Evolutionary conservation across 2,797 vertebrate species (phyloP), one percentile per base, ranked within the genome.

Genomic region (Syngnathus acus): DNA sequence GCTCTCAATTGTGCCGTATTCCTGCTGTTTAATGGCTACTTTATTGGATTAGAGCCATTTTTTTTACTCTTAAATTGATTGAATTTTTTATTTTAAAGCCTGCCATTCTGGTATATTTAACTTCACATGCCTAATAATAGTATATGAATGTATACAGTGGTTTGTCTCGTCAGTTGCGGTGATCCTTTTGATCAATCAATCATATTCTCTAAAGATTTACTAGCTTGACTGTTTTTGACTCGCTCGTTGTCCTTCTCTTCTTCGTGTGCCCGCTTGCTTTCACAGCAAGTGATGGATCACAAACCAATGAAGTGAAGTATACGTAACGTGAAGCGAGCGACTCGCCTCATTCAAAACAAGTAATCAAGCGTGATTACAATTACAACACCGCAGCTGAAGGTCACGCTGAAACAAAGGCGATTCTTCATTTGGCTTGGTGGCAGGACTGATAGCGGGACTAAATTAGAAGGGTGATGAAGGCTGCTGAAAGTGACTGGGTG

Each of bases 391-490:
- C 81, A 73, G 78, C 75, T 92, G 86, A 95, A 93, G 91, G 91
- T 93, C 90, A 89, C 82, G 71, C 48, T 80, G 76, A 77, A 91
- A 92, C 91, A 94, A 92, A 91, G 84, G 86, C 87, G 87, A 83
- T 91, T 92, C 90, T 91, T 88, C 60, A 60, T 68, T 81, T 85
- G 83, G 87, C 84, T 82, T 70, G 74, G 68, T 72, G 71, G 72
- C 57, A 55, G 64, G 19, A 51, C 66, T 62, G 66, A 75, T 72
- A 75, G 65, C 54, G 69, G 67, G 73, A 80, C 75, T 74, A 71
- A 88, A 88, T 86, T 80, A 84, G 82, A 69, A 62, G 39, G 58
- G 71, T 72, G 83, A 83, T 72, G 75, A 78, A 68, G 71, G 66
- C 70, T 63, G 69, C 62, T 75, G 69, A 70, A 82, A 74, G 67